These are phyloP conservation scores for Tenthredo notha DNA, from an alignment of 2,888 invertebrate genomes.

Conservation along the genomic window DNA sequence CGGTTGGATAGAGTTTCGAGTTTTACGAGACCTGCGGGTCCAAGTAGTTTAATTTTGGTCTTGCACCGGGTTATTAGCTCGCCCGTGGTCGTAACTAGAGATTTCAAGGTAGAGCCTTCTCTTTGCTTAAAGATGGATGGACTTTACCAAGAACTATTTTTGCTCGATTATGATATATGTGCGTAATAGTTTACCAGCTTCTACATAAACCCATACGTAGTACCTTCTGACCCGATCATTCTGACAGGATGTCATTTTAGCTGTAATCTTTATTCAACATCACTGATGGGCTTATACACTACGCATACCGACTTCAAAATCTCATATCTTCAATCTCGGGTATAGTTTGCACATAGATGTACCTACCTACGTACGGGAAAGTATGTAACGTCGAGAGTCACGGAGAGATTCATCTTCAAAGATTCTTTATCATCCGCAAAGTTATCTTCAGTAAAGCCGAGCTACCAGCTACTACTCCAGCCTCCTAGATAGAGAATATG, in stretches of 20 bases:
- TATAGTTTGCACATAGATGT: not conserved
- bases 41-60: conserved; percentile 50
- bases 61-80: conserved; percentile 45
- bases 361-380: not conserved
- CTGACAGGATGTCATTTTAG: not conserved
- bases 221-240: conserved; percentile 22
- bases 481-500: not conserved
- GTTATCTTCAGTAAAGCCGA: not conserved
- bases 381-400: not conserved
- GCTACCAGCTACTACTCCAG: not conserved
- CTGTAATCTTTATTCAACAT: conserved; percentile 13
- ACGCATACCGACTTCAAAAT: not conserved
- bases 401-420: conserved; percentile 10
- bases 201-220: not conserved
- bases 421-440: conserved; percentile 21
- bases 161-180: not conserved
- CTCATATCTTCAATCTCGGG: not conserved
- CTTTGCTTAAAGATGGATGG: conserved; percentile 54
- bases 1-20: conserved; percentile 47
- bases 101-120: conserved; percentile 27
- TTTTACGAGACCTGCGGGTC: conserved; percentile 50
- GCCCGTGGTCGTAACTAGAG: conserved; percentile 30
- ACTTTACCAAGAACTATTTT: conserved; percentile 2
- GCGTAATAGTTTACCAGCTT: not conserved
- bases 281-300: not conserved